Percentiles rank a stretch among this genome's conserved stretches.
Conservation (phyloP, 2,888 invertebrate genomes). For the Lithosia quadra region DNA sequence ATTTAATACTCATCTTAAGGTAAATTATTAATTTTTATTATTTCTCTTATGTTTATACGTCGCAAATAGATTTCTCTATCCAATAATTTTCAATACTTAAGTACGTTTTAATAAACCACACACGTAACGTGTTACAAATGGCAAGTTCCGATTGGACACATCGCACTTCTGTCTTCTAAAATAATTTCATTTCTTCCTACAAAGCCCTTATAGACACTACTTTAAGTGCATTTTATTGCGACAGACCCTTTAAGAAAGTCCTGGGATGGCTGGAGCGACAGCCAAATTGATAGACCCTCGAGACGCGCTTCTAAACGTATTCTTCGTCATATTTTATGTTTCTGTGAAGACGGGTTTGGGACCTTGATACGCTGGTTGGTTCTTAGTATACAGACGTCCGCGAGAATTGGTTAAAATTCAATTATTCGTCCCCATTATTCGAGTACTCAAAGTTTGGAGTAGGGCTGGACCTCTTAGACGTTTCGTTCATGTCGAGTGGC, state of each 20-base stretch:
- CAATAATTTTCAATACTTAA: background rate
- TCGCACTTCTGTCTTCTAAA: conserved; percentile 59
- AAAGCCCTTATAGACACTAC: conserved; percentile 65
- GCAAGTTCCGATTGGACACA: conserved; percentile 44
- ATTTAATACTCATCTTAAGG: too few relatives aligned
- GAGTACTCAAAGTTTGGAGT: conserved; percentile 65
- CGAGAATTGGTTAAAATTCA: conserved; percentile 78
- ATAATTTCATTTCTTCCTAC: conserved; percentile 69
- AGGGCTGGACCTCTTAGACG: conserved; percentile 65
- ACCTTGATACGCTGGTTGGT: conserved; percentile 48
- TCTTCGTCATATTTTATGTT: conserved; percentile 33
- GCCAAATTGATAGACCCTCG: conserved; percentile 53
- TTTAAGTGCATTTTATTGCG: conserved; percentile 78
- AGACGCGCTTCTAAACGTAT: conserved; percentile 19
- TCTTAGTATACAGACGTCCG: conserved; percentile 58
- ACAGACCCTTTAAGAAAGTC: conserved; percentile 68
- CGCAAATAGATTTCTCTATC: background rate
- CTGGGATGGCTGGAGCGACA: conserved; percentile 36
- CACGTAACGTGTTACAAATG: conserved; percentile 9
- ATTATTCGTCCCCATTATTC: conserved; percentile 77
- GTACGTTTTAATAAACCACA: background rate
- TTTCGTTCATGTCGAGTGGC: conserved; percentile 59
- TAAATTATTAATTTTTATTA: too few relatives aligned
- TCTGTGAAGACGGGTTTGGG: conserved; percentile 29
- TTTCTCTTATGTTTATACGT: too few relatives aligned